phyloP scores from a whole-genome alignment of 1,140 invertebrate species.

The Lethrus apterus region DNA sequence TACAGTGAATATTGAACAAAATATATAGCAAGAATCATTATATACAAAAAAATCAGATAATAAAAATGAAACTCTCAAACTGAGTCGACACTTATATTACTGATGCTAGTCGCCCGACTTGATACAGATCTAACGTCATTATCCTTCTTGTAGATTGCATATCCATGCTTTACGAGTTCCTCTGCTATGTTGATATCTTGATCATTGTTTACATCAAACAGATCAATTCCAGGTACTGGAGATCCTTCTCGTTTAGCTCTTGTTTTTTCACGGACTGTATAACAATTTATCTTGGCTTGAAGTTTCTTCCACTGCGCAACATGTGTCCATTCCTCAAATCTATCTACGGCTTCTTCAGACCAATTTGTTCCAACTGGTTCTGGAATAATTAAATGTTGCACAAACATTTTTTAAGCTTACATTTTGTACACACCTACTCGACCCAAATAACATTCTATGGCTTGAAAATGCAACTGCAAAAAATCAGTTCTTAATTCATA shows the following conservation, averaged over 20 bases:
- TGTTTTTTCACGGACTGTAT: conserved; percentile 47
- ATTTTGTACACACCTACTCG: conserved; percentile 50
- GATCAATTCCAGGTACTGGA: conserved; percentile 55
- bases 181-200: conserved; percentile 34
- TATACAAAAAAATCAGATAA: conserved; percentile 1
- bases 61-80: conserved; percentile 3
- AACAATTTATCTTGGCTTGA: conserved; percentile 58
- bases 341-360: conserved; percentile 57
- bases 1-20: too few relatives aligned
- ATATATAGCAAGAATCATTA: too few relatives aligned
- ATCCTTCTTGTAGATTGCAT: conserved; percentile 32
- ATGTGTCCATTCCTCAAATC: conserved; percentile 60
- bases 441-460: conserved; percentile 71
- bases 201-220: conserved; percentile 45
- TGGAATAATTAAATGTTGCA: conserved; percentile 18
- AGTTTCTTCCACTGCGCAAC: conserved; percentile 59
- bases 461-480: conserved; percentile 63
- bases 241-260: conserved; percentile 48
- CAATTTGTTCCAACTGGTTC: conserved; percentile 43
- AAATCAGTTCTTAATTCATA: conserved; percentile 66
- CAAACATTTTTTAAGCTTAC: background rate
- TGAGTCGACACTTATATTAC: conserved; percentile 26
- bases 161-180: conserved; percentile 35
- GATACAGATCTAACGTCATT: conserved; percentile 16
- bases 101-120: conserved; percentile 30